A percentile compares a stretch with the other conserved stretches of the same genome.
phyloP scores from a whole-genome alignment of 2,797 vertebrate species.

The Acanthurus leucopareius region DNA sequence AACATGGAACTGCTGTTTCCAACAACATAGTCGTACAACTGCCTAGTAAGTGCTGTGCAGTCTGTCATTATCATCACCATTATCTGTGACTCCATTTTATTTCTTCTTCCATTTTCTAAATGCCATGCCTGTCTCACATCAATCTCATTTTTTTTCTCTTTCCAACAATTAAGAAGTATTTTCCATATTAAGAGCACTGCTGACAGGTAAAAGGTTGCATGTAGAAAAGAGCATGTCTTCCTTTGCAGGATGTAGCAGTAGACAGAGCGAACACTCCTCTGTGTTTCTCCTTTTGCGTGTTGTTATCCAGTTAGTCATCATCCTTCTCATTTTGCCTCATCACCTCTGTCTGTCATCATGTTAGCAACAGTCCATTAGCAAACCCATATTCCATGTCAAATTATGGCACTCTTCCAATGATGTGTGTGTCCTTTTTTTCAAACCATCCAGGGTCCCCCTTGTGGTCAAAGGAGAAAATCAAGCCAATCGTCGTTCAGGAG shows the following conservation, averaged over 20 bases:
- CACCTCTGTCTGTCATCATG: constrained; percentile 39
- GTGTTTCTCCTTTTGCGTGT: constrained; percentile 41
- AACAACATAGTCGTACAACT: constrained; percentile 93
- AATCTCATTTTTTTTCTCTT: constrained; percentile 48
- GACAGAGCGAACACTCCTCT: constrained; percentile 44
- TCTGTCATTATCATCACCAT: neutral
- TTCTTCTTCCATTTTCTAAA: constrained; percentile 30
- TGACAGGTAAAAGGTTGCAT: constrained; percentile 75
- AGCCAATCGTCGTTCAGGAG: constrained; percentile 88
- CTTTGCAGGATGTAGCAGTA: constrained; percentile 12
- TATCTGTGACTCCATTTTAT: constrained; percentile 2
- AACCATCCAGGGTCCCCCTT: constrained; percentile 91
- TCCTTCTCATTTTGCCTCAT: constrained; percentile 47
- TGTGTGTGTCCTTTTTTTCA: constrained; percentile 11
- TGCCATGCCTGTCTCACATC: constrained; percentile 29
- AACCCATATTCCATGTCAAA: constrained; percentile 33
- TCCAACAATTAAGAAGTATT: constrained; percentile 74
- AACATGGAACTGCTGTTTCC: constrained; percentile 94
- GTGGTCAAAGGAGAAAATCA: constrained; percentile 97
- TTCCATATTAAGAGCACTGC: constrained; percentile 74
- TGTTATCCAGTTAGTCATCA: constrained; percentile 30
- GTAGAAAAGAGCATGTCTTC: constrained; percentile 56
- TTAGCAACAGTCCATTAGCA: constrained; percentile 34
- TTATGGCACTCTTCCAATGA: constrained; percentile 21
- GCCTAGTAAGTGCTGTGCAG: constrained; percentile 88